Percentiles rank a stretch among this genome's conserved stretches.
phyloP scores from a whole-genome alignment of 2,113 vertebrate species.

The Halichoerus grypus region DNA sequence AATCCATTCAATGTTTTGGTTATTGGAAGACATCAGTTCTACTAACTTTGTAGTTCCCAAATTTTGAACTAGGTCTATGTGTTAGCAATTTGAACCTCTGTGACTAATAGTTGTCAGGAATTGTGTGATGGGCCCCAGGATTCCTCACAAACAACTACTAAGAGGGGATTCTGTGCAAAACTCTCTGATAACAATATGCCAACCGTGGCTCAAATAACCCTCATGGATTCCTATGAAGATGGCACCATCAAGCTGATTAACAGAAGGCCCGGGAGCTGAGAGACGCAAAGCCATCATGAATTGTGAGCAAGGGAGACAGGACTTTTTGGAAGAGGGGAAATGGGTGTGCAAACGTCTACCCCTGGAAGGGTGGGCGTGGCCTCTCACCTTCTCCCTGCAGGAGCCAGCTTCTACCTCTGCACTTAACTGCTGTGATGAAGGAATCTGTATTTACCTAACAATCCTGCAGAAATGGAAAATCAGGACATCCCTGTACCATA shows the following conservation, averaged over 20 bases:
- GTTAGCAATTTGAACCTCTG: too few relatives aligned
- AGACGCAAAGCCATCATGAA: rapidly evolving
- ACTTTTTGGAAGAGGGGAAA: background rate
- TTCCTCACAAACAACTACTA: rapidly evolving
- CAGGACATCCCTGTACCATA: rapidly evolving
- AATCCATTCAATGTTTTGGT: too few relatives aligned
- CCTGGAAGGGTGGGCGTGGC: rapidly evolving
- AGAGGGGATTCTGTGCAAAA: rapidly evolving
- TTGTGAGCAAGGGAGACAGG: background rate
- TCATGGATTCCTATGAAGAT: too few relatives aligned
- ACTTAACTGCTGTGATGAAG: too few relatives aligned
- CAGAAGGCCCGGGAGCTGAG: background rate
- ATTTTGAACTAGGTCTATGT: background rate
- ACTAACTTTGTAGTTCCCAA: too few relatives aligned
- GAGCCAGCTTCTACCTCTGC: background rate
- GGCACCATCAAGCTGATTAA: background rate
- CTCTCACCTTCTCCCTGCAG: background rate
- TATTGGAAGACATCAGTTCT: background rate
- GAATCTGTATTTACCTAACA: background rate
- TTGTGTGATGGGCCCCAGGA: rapidly evolving
- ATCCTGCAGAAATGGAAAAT: too few relatives aligned
- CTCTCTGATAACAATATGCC: too few relatives aligned
- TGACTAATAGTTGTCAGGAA: background rate
- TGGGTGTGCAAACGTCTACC: rapidly evolving
- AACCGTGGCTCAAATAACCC: background rate